Conservation (phyloP, 2,888 invertebrate species). For the Xanthorhoe spadicearia region DNA sequence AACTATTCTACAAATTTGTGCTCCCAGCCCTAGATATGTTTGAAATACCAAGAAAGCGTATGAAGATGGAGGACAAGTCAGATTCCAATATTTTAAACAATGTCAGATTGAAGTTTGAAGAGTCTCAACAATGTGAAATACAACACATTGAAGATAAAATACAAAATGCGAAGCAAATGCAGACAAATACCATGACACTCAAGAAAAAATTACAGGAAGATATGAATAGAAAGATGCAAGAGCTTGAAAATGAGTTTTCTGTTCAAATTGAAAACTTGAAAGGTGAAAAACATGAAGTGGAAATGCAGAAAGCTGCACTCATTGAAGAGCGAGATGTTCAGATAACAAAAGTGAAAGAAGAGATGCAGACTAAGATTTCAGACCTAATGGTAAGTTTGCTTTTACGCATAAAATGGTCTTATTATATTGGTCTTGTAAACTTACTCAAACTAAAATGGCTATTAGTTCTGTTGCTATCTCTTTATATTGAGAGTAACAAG, state of each 20-base stretch:
- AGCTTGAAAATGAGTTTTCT: conserved; percentile 72
- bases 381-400: conserved; percentile 62
- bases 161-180: conserved; percentile 70
- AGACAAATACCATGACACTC: conserved; percentile 67
- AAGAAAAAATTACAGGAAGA: conserved; percentile 73
- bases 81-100: conserved; percentile 59
- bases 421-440: too few relatives aligned
- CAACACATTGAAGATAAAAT: conserved; percentile 75
- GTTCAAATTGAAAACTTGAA: conserved; percentile 75
- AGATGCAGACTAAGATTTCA: conserved; percentile 70
- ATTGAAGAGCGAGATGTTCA: conserved; percentile 75
- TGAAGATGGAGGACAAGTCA: conserved; percentile 57
- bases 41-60: conserved; percentile 64
- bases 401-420: too few relatives aligned
- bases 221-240: conserved; percentile 76
- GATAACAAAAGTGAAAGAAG: conserved; percentile 58
- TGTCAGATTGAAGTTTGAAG: conserved; percentile 75
- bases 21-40: conserved; percentile 48
- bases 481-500: too few relatives aligned
- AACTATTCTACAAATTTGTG: conserved; percentile 70
- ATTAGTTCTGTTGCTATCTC: too few relatives aligned
- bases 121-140: conserved; percentile 72
- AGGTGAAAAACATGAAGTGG: conserved; percentile 78
- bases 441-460: too few relatives aligned
- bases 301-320: conserved; percentile 72